Conservation (phyloP, 1,140 invertebrate species). For the Cotesia typhae region DNA sequence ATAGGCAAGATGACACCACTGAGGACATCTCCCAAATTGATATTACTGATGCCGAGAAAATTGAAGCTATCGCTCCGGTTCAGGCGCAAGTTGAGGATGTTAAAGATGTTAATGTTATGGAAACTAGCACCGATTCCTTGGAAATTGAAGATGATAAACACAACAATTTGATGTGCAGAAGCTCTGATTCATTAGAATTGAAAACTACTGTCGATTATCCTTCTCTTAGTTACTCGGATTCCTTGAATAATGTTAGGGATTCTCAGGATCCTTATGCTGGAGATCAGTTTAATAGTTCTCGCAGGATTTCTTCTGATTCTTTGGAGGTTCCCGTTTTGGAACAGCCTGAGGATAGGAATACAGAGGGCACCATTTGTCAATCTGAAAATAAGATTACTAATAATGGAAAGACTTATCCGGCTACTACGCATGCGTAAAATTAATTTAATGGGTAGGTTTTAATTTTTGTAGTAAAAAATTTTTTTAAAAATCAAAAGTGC, state of each 20-base stretch:
- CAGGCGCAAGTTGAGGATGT: slow-evolving; percentile 51
- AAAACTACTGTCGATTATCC: slow-evolving; percentile 62
- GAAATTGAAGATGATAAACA: slow-evolving; percentile 65
- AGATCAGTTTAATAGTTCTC: slow-evolving; percentile 48
- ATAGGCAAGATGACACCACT: slow-evolving; percentile 66
- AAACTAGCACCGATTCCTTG: slow-evolving; percentile 72
- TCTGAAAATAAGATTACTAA: slow-evolving; percentile 43
- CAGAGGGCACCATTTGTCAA: slow-evolving; percentile 32
- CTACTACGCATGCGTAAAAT: slow-evolving; percentile 39
- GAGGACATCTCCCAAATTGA: slow-evolving; percentile 64
- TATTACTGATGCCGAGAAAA: slow-evolving; percentile 52
- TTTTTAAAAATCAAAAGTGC: no score
- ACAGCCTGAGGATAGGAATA: slow-evolving; percentile 48
- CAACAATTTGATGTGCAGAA: slow-evolving; percentile 56
- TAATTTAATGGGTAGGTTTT: slow-evolving; percentile 2
- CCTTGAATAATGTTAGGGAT: slow-evolving; percentile 59
- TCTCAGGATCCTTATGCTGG: slow-evolving; percentile 45
- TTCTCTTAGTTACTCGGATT: slow-evolving; percentile 60
- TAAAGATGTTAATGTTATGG: slow-evolving; percentile 62
- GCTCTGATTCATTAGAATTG: slow-evolving; percentile 62
- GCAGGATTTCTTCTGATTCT: slow-evolving; percentile 62
- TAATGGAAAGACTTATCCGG: slow-evolving; percentile 46
- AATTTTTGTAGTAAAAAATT: no score
- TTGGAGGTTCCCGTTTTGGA: slow-evolving; percentile 57
- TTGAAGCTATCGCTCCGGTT: slow-evolving; percentile 20